Conservation (phyloP, 1,140 invertebrate genomes). For the Oryctes rhinoceros region DNA sequence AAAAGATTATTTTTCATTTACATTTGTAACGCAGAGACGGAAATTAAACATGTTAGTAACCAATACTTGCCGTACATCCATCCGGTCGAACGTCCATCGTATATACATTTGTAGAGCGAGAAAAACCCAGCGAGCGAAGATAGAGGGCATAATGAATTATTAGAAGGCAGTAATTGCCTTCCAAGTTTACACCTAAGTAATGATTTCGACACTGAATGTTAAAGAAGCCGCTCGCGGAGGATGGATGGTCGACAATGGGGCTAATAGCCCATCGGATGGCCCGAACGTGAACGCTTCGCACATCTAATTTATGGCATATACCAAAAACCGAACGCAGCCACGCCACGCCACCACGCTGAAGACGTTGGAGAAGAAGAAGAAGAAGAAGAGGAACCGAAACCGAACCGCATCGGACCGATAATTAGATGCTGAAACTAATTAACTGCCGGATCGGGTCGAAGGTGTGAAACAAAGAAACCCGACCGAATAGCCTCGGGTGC, state of each 20-base stretch:
- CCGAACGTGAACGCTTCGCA: constrained; percentile 26
- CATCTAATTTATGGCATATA: constrained; percentile 59
- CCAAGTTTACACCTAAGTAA: constrained; percentile 63
- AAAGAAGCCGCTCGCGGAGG: constrained; percentile 54
- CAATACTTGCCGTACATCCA: no score
- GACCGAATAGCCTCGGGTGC: constrained; percentile 48
- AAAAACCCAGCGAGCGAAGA: not conserved
- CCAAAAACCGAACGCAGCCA: constrained; percentile 49
- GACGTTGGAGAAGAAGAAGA: not conserved
- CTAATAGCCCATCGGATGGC: constrained; percentile 46
- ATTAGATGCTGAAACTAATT: constrained; percentile 63
- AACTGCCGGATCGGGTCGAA: constrained; percentile 57
- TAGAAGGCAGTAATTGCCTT: constrained; percentile 58
- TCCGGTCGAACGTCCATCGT: no score
- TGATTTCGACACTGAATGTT: constrained; percentile 63
- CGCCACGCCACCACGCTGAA: not conserved
- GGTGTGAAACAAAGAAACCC: constrained; percentile 60
- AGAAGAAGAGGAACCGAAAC: constrained; percentile 41
- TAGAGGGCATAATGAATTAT: constrained; percentile 57
- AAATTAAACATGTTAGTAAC: no score
- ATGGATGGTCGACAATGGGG: constrained; percentile 52
- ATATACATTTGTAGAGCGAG: not conserved
- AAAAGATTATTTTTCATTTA: no score
- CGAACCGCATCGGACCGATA: constrained; percentile 55
- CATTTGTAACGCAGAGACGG: no score